Conservation (phyloP, 92 coral and sea anemone species). For the Umimayanthus chanpuru region DNA sequence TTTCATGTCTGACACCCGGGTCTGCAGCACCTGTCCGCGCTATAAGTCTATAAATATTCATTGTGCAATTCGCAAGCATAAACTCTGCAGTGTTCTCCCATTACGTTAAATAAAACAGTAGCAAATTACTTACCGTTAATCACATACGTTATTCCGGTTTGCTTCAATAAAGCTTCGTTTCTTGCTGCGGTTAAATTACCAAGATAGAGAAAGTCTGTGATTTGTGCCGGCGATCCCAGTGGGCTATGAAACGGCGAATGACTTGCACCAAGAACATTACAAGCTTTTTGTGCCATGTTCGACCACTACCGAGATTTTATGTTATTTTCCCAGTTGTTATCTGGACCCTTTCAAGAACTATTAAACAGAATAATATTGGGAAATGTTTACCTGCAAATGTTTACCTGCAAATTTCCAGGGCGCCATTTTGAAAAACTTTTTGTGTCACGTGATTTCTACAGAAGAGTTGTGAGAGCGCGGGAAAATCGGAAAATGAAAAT, state of each 20-base stretch:
- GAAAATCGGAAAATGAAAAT: too few species aligned
- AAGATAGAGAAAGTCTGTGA: slow-evolving; percentile 81
- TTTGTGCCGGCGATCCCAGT: slow-evolving; percentile 65
- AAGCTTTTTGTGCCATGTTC: slow-evolving; percentile 34
- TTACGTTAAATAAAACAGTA: background rate
- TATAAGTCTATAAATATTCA: too few species aligned
- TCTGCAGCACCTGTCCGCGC: too few species aligned
- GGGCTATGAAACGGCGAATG: slow-evolving; percentile 56
- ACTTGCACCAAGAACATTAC: slow-evolving; percentile 33
- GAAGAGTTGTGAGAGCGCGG: background rate
- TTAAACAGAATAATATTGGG: background rate
- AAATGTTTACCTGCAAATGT: background rate
- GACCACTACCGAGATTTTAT: background rate
- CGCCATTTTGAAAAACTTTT: background rate
- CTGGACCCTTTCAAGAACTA: background rate
- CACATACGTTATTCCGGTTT: slow-evolving; percentile 76
- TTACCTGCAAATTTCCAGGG: background rate
- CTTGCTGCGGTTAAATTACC: slow-evolving; percentile 80
- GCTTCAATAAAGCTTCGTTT: slow-evolving; percentile 67
- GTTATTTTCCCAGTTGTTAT: background rate
- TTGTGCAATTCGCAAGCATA: background rate
- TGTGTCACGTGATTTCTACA: slow-evolving; percentile 20
- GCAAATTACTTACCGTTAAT: slow-evolving; percentile 66
- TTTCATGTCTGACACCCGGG: too few species aligned
- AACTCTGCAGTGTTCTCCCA: background rate